Conservation (phyloP, 2,888 invertebrate genomes). For the Spodoptera littoralis region DNA sequence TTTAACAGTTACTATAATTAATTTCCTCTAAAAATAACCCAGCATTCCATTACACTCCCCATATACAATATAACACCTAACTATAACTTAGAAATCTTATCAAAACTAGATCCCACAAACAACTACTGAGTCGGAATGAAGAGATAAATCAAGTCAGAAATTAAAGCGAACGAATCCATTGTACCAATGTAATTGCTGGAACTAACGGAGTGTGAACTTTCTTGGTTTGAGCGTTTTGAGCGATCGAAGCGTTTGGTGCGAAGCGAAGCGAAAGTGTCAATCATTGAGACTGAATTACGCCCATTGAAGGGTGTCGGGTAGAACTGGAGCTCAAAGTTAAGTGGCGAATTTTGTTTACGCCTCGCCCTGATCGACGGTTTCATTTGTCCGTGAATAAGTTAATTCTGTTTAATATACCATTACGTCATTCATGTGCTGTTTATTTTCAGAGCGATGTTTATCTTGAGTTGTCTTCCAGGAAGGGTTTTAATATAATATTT, state of each 20-base stretch:
- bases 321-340: conserved; percentile 11
- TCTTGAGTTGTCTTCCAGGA: not conserved
- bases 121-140: conserved; percentile 49
- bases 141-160: conserved; percentile 57
- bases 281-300: conserved; percentile 56
- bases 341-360: conserved; percentile 46
- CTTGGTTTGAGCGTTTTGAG: conserved; percentile 40
- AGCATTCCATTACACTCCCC: not conserved
- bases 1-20: no score
- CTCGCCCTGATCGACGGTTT: conserved; percentile 27
- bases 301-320: conserved; percentile 39
- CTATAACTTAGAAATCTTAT: conserved; percentile 25
- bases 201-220: conserved; percentile 57
- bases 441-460: not conserved
- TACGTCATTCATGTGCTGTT: conserved; percentile 11
- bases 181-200: conserved; percentile 56
- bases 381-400: conserved; percentile 36
- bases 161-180: conserved; percentile 54
- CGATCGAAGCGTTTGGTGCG: conserved; percentile 33
- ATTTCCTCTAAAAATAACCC: no score
- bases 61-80: not conserved
- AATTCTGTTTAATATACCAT: conserved; percentile 37
- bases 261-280: conserved; percentile 57
- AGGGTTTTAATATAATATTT: not conserved
- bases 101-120: conserved; percentile 46